Conservation (phyloP, 2,113 vertebrate genomes). For the Orthochromis malagaraziensis region DNA sequence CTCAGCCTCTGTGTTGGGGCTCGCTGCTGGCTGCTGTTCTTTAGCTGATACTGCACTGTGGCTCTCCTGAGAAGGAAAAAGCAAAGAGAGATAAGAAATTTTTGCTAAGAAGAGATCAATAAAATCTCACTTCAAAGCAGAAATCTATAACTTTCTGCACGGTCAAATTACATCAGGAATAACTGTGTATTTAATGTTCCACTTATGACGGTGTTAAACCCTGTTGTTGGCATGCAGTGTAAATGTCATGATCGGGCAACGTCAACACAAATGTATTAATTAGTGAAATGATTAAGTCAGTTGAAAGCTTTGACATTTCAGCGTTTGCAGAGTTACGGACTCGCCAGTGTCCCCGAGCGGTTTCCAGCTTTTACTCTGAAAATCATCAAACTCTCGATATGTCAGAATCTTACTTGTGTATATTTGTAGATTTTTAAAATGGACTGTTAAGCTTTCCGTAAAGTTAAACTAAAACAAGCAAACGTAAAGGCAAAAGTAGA, state of each 20-base stretch:
- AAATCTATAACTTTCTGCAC: background rate
- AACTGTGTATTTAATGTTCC: background rate
- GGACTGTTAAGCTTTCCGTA: background rate
- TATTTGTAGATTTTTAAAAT: background rate
- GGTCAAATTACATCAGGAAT: background rate
- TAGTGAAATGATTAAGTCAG: background rate
- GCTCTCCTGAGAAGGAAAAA: background rate
- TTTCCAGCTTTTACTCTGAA: background rate
- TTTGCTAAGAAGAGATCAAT: constrained; percentile 1
- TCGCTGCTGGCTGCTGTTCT: background rate
- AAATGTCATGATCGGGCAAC: constrained; percentile 7
- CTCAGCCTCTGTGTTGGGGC: background rate
- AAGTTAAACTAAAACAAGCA: background rate
- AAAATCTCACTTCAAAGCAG: background rate
- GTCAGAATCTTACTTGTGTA: background rate
- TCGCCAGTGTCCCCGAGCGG: background rate
- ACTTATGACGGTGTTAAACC: background rate
- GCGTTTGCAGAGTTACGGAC: background rate
- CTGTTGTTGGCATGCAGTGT: background rate
- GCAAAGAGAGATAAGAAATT: background rate
- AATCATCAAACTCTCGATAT: background rate
- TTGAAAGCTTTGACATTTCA: background rate
- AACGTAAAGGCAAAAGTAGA: background rate
- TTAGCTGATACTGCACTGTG: constrained; percentile 8
- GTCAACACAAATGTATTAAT: constrained; percentile 10